Evolutionary conservation across 2,113 vertebrate species (phyloP), one percentile per base, ranked within the genome.

Genomic region (Apistogramma diplotaenia): DNA sequence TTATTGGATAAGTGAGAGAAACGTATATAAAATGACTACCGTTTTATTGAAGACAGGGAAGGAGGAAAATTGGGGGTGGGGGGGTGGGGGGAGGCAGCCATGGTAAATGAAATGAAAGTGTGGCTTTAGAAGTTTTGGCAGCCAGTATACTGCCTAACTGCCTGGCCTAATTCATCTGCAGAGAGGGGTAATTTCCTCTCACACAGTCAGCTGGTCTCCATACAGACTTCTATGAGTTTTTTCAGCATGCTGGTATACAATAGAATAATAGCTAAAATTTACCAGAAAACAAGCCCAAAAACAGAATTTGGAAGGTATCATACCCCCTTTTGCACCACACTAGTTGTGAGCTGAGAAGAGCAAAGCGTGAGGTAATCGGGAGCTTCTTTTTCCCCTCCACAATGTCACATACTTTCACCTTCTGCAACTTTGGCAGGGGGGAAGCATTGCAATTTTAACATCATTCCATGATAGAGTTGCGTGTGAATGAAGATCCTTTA

Each of bases 1-100:
- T 93, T 89, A 92, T 90, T 91, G 89, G 88, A 87, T 91, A 89
- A 91, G 88, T 90, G 88, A 90, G 85, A 92, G 84, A 88, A 91
- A 91, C 79, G 75, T 85, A 85, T 84, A 89, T 81, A 80, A 91
- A 90, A 92, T 73, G 88, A 92, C 89, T 90, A 90, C 89, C 75
- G 86, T 92, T 93, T 92, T 93, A 92, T 91, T 93, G 85, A 91
- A 91, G 90, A 93, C 74, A 74, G 88, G 60, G 57, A 33, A 73
- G 67, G 82, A 61, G 72, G 25, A 46, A 54, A 57, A 79, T 73
- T 82, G 15, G 54, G 81, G 49, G 6, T 2, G 8, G 33, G 33
- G 33, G 33, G 2, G 35, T n/a, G 79, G 75, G 74, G 56, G 77
- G 73, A 79, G 65, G 49, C 43, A 82, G 87, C 75, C 87, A 75